Conservation (phyloP, 2,113 vertebrate species). For the Coreoperca whiteheadi region DNA sequence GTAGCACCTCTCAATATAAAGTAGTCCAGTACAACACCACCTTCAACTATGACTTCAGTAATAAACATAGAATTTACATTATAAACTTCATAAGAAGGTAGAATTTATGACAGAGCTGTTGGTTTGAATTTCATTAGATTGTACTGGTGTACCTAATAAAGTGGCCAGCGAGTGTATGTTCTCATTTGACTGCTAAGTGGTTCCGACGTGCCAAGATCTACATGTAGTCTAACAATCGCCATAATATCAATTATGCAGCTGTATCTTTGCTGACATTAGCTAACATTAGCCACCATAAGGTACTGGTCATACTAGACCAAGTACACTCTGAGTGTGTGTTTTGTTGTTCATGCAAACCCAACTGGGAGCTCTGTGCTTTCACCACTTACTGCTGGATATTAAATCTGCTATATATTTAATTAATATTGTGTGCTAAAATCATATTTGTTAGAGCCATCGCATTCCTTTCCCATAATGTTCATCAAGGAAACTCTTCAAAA, state of each 20-base stretch:
- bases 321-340: too few relatives aligned
- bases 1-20: too few relatives aligned
- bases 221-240: too few relatives aligned
- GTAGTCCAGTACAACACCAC: too few relatives aligned
- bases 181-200: not conserved
- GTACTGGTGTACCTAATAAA: not conserved
- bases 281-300: not conserved
- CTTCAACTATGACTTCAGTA: not conserved
- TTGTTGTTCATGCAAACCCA: not conserved
- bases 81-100: too few relatives aligned
- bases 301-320: too few relatives aligned
- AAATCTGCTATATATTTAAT: not conserved
- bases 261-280: not conserved
- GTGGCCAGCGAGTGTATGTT: not conserved
- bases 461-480: not conserved
- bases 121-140: too few relatives aligned
- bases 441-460: not conserved
- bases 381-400: not conserved
- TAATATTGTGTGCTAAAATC: not conserved
- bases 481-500: slow-evolving; percentile 1
- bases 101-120: too few relatives aligned
- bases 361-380: not conserved
- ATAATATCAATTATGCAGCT: too few relatives aligned
- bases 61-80: not conserved
- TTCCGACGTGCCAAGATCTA: too few relatives aligned